Conservation (phyloP, 2,797 vertebrate species). For the Eptatretus atami region DNA sequence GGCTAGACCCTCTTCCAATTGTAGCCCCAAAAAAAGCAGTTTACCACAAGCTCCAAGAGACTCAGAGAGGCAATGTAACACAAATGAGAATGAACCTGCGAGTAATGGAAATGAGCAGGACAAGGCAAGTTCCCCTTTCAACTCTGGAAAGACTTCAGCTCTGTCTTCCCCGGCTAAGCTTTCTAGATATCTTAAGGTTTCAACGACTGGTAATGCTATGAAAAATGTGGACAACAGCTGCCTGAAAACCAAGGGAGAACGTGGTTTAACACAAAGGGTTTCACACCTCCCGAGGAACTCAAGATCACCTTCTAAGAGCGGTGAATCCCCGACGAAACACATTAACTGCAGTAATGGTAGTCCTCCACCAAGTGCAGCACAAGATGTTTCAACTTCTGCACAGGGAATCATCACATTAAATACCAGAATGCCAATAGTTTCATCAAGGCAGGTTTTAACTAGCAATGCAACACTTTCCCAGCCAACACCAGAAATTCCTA, state of each 20-base stretch:
- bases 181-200: conserved; percentile 23
- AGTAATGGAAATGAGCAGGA: conserved; percentile 1
- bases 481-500: too few relatives aligned
- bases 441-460: too few relatives aligned
- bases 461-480: too few relatives aligned
- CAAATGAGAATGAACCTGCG: not conserved
- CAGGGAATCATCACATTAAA: too few relatives aligned
- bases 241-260: conserved; percentile 16
- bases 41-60: not conserved
- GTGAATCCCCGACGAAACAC: too few relatives aligned
- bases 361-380: too few relatives aligned
- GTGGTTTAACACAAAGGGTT: conserved; percentile 14
- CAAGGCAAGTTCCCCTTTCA: not conserved
- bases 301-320: conserved; percentile 14
- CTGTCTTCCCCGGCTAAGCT: conserved; percentile 20
- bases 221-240: conserved; percentile 12
- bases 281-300: conserved; percentile 11
- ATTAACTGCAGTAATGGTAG: too few relatives aligned
- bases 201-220: conserved; percentile 6
- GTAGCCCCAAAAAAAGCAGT: not conserved
- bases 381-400: too few relatives aligned
- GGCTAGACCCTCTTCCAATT: too few relatives aligned
- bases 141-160: not conserved
- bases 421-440: too few relatives aligned
- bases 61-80: too few relatives aligned